phyloP scores from a whole-genome alignment of 2,888 invertebrate genomes.

The Drosophila mulleri region DNA sequence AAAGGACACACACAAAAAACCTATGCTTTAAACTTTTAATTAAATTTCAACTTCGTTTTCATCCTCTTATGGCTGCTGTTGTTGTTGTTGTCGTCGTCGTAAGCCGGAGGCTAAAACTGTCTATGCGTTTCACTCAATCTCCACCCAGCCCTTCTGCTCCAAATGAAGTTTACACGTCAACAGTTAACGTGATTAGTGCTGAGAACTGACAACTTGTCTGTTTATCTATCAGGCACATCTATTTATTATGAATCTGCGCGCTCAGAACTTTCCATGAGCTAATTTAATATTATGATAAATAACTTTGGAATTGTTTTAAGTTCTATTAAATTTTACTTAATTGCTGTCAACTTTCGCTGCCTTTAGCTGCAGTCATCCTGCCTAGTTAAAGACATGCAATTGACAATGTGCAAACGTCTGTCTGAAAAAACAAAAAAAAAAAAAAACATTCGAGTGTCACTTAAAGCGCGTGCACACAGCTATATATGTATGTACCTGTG shows the following conservation, averaged over 20 bases:
- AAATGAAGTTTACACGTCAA: slow-evolving; percentile 46
- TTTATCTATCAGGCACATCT: slow-evolving; percentile 1
- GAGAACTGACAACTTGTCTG: slow-evolving; percentile 17
- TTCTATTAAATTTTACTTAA: background rate
- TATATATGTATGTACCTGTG: slow-evolving; percentile 12
- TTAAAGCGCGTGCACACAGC: slow-evolving; percentile 21
- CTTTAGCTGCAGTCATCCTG: background rate
- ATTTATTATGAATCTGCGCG: slow-evolving; percentile 8
- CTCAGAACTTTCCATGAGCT: background rate
- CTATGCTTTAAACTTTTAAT: slow-evolving; percentile 74
- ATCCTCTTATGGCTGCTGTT: slow-evolving; percentile 15
- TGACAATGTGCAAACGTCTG: slow-evolving; percentile 35
- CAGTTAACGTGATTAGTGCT: slow-evolving; percentile 26
- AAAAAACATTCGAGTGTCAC: slow-evolving; percentile 39
- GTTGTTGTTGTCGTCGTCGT: slow-evolving; percentile 9
- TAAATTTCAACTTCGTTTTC: slow-evolving; percentile 65
- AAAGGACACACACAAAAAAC: slow-evolving; percentile 15
- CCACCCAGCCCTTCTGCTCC: background rate
- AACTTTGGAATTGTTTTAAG: background rate
- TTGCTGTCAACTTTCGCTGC: background rate
- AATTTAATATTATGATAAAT: slow-evolving; percentile 2
- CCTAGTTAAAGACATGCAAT: background rate
- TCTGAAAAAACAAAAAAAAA: no score
- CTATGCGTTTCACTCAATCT: slow-evolving; percentile 12
- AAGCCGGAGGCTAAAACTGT: slow-evolving; percentile 36